Evolutionary conservation across 1,140 invertebrate species (phyloP), one percentile per base, ranked within the genome.

Genomic region (Drosophila arawakana): DNA sequence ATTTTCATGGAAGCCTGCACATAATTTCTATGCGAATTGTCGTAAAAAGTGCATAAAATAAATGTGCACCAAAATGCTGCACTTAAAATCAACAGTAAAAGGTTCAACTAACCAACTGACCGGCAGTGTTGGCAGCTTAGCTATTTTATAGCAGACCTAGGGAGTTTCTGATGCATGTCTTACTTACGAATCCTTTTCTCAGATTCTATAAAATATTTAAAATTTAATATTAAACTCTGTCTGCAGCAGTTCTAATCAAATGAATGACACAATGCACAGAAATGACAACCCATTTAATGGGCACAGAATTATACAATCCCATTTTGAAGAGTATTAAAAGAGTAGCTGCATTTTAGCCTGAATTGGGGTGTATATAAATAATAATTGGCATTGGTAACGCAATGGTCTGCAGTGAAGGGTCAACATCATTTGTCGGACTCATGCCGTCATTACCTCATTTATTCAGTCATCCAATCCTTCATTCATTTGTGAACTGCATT

Each of bases 41-140:
- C 57, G 76, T 76, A 82, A 86, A 86, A 74, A 74, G 67, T 86
- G 80, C 79, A 86, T 86, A 68, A 88, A 86, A 86, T 81, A 76
- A 85, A 85, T 86, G 76, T 78, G 81, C 78, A 81, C 75, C 75
- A 15, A 78, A 82, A 76, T 73, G 63, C 72, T 70, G 72, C 61
- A 73, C 73, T 85, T 79, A 79, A 82, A 86, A 81, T 82, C 72
- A 78, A 49, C 41, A 60, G 41, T 60, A 54, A 46, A 47, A 35
- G 54, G 11, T 37, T 18, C 63, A 30, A 57, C 35, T 25, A 39
- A 30, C 13, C 30, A 18, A 3, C 7, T 46, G 44, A 30, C 25
- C 25, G 25, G 25, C 25, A 30, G 25, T 30, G 25, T 30, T 30
- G 25, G 25, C 25, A 30, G 25, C 6, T 30, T 30, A 30, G 25